A percentile compares a stretch with the other conserved stretches of the same genome.
These are phyloP conservation scores for Passer domesticus DNA, from an alignment of 2,113 vertebrate species.

Conservation along the genomic window DNA sequence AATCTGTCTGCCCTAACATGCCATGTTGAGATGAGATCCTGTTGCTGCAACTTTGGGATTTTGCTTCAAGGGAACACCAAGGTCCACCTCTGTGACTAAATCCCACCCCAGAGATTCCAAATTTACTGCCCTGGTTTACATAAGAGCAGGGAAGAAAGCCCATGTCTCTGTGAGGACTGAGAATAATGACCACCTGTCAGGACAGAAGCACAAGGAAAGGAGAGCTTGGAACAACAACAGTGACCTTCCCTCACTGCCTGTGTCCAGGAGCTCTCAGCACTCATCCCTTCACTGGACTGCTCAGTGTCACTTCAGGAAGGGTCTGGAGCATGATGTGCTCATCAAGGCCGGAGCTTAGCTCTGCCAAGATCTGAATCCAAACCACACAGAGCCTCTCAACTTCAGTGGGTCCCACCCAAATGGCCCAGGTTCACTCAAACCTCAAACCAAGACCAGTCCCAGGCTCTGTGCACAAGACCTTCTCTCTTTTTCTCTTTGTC, in stretches of 20 bases:
- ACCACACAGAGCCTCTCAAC: background rate
- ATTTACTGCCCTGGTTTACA: background rate
- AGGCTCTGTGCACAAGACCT: background rate
- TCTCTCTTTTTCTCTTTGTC: background rate
- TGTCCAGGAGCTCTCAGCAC: background rate
- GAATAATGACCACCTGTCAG: background rate
- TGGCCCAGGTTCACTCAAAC: conserved; percentile 23
- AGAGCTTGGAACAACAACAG: background rate
- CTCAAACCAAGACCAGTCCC: background rate
- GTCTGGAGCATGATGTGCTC: background rate
- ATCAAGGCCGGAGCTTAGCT: background rate
- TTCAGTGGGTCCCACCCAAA: conserved; percentile 33
- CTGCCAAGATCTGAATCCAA: conserved; percentile 33
- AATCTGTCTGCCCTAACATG: background rate
- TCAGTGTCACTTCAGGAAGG: background rate
- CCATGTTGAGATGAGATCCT: background rate
- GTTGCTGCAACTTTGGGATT: background rate
- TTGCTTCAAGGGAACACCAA: background rate
- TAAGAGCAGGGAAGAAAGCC: background rate
- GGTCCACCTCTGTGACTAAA: background rate
- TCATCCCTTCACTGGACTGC: background rate
- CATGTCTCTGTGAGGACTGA: background rate
- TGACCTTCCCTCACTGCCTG: background rate
- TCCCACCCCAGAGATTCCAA: background rate
- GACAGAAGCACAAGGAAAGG: background rate